Evolutionary conservation across 2,888 invertebrate genomes (phyloP).

Genomic region (Chrysolina oricalcia): DNA sequence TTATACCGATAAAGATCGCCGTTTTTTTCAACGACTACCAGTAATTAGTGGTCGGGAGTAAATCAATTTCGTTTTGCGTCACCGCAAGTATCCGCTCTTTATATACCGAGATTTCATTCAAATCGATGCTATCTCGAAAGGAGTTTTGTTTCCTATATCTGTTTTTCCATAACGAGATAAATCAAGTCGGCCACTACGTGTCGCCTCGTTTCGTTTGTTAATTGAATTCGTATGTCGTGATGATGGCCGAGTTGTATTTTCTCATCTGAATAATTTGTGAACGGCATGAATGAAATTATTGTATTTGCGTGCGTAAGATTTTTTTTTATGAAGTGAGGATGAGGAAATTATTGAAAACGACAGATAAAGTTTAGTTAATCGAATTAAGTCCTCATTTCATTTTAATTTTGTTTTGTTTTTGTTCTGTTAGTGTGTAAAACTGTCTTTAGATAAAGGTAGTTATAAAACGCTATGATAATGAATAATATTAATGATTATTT

Average conservation of each 20-base stretch:
- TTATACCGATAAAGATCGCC: conserved; percentile 14
- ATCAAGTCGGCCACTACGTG: conserved; percentile 1
- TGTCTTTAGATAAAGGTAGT: no score
- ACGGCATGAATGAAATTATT: not conserved
- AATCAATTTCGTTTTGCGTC: conserved; percentile 35
- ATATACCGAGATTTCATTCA: conserved; percentile 5
- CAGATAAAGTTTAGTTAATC: no score
- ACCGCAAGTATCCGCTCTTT: conserved; percentile 8
- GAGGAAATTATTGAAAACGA: not conserved
- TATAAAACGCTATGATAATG: no score
- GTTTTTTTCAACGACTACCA: conserved; percentile 16
- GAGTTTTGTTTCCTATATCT: conserved; percentile 6
- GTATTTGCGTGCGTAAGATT: not conserved
- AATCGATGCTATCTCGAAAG: conserved; percentile 11
- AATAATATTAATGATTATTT: no score
- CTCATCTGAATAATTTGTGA: not conserved
- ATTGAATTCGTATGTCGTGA: conserved; percentile 10
- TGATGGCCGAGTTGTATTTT: not conserved
- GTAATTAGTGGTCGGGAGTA: conserved; percentile 32
- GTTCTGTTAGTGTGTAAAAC: no score
- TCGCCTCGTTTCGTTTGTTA: not conserved
- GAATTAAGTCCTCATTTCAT: no score
- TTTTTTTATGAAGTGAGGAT: not conserved
- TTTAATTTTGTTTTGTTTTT: no score
- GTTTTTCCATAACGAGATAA: not conserved